phyloP scores from a whole-genome alignment of 2,888 invertebrate species.

The Agriotes lineatus region DNA sequence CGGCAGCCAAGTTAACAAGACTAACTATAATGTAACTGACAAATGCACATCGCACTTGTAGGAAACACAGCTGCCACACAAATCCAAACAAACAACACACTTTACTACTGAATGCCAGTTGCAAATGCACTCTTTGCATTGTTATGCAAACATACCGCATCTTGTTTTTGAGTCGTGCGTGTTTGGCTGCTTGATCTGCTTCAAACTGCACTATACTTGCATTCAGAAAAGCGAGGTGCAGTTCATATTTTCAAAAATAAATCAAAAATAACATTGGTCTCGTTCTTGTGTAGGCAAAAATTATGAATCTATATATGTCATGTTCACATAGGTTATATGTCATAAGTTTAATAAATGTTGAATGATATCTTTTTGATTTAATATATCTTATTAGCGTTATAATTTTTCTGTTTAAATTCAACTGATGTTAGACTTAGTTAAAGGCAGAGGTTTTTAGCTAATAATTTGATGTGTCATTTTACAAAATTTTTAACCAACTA shows the following conservation, averaged over 20 bases:
- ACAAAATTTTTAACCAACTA: not conserved
- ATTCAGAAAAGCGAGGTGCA: slow-evolving; percentile 33
- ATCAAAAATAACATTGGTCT: not conserved
- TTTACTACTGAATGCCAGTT: slow-evolving; percentile 37
- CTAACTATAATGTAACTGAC: slow-evolving; percentile 2
- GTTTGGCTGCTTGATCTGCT: slow-evolving; percentile 44
- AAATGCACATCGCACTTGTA: slow-evolving; percentile 40
- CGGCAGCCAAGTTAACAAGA: slow-evolving; percentile 54
- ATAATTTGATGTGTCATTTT: slow-evolving; percentile 25
- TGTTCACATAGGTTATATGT: slow-evolving; percentile 19
- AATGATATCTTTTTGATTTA: slow-evolving; percentile 19
- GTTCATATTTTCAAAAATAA: slow-evolving; percentile 15
- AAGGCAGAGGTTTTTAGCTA: slow-evolving; percentile 14
- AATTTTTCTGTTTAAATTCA: slow-evolving; percentile 22
- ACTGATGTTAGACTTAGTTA: slow-evolving; percentile 29
- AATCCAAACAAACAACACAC: slow-evolving; percentile 40
- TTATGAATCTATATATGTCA: not conserved
- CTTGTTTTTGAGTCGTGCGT: slow-evolving; percentile 40
- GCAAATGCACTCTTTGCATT: slow-evolving; percentile 45
- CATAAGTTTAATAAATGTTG: slow-evolving; percentile 25
- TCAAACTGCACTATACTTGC: slow-evolving; percentile 36
- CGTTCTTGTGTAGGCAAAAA: not conserved
- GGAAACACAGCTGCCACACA: slow-evolving; percentile 40
- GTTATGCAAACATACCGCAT: slow-evolving; percentile 41
- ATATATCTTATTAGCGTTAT: slow-evolving; percentile 17